phyloP scores from a whole-genome alignment of 92 coral and sea anemone genomes.

The Zoanthus gigantus region DNA sequence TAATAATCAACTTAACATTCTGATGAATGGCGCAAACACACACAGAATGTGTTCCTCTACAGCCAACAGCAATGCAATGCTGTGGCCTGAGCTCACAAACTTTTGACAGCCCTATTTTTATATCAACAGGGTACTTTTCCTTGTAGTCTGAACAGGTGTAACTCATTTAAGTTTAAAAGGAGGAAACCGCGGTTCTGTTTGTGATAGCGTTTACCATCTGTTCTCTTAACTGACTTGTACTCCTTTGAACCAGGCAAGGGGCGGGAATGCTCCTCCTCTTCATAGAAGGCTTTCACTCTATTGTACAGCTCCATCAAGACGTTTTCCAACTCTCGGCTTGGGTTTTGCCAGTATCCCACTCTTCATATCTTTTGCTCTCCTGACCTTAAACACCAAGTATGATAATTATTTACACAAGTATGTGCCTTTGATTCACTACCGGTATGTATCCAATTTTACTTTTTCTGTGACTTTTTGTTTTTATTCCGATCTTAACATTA shows the following conservation, averaged over 20 bases:
- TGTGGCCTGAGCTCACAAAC: constrained; percentile 40
- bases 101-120: constrained; percentile 26
- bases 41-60: constrained; percentile 41
- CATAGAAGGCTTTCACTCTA: constrained; percentile 28
- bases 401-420: too few species aligned
- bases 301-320: constrained; percentile 1
- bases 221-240: constrained; percentile 1
- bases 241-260: constrained; percentile 53
- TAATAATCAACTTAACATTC: constrained; percentile 35
- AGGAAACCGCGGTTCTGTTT: constrained; percentile 35
- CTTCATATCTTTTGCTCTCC: constrained; percentile 16
- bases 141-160: constrained; percentile 13
- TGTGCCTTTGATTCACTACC: too few species aligned
- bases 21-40: constrained; percentile 40
- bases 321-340: constrained; percentile 28
- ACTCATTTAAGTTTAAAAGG: constrained; percentile 33
- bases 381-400: constrained; percentile 14
- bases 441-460: too few species aligned
- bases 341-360: constrained; percentile 41
- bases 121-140: constrained; percentile 25
- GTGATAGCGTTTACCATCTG: constrained; percentile 11
- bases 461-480: too few species aligned
- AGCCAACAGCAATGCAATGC: constrained; percentile 44
- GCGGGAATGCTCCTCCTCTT: constrained; percentile 45
- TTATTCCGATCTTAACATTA: too few species aligned